Evolutionary conservation across 2,113 vertebrate genomes (phyloP), one percentile per base, ranked within the genome.

Genomic region (Hippocampus zosterae): DNA sequence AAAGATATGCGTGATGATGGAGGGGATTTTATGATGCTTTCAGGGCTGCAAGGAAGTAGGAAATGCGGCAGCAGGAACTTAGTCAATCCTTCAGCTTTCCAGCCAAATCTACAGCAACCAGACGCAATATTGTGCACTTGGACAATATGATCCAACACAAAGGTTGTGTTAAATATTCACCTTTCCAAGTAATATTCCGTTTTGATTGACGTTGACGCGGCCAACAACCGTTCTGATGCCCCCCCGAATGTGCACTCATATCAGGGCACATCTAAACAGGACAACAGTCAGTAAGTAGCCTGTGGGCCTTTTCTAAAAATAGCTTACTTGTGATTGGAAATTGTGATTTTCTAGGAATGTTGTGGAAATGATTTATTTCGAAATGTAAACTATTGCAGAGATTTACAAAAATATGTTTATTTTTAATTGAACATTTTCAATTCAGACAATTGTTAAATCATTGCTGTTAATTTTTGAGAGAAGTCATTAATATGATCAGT

Each of bases 1-100:
- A 48, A 86, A 78, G 74, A 85, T 80, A 80, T 79, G 68, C 73
- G 84, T 83, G 69, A 9, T 13, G 3, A 5, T 68, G 21, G 13
- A 67, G 48, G 15, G 2, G 40, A 15, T 42, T 42, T 64, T 23
- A 44, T 42, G 62, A n/a, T 25, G n/a, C 13, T 25, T n/a, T 41
- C 40, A n/a, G 12, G 41, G 27, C 15, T 33, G 15, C 27, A 5
- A 29, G 57, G 57, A 9, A 18, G 33, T 60, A 18, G 57, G 27
- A 55, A 55, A n/a, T 55, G 15, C 23, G 21, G 8, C 52, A 55
- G 21, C 52, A 23, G 52, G 52, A 60, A 18, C 6, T 60, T 60
- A 29, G 23, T 15, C 55, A 57, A 29, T 12, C 25, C 5, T 29
- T 25, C 27, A 27, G 25, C 55, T 57, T 57, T 57, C 23, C 15